These are phyloP conservation scores for Amiota minor DNA, from an alignment of 2,888 invertebrate species.

Conservation along the genomic window DNA sequence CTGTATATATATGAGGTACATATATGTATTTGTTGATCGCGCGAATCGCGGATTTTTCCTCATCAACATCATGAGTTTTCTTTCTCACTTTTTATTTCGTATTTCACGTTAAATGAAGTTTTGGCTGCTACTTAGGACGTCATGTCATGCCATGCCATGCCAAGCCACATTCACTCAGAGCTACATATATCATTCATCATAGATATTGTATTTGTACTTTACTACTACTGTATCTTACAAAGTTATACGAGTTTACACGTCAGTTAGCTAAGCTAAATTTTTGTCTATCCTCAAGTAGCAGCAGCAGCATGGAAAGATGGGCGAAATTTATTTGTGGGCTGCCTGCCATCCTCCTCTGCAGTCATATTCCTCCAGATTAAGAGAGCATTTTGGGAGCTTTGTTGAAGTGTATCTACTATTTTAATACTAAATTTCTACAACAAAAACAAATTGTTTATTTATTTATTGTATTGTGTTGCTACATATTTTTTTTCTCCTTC, in stretches of 20 bases:
- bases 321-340: neutral
- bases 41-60: constrained; percentile 8
- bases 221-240: neutral
- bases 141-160: constrained; percentile 53
- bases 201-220: neutral
- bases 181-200: neutral
- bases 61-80: neutral
- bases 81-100: constrained; percentile 12
- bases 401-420: constrained; percentile 31
- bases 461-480: constrained; percentile 43
- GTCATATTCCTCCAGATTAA: neutral
- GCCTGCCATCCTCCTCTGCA: neutral
- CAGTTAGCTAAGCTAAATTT: neutral
- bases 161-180: neutral
- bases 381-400: neutral
- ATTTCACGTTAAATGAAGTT: constrained; percentile 22
- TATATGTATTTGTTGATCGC: neutral
- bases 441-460: constrained; percentile 60
- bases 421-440: constrained; percentile 59
- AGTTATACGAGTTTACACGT: neutral
- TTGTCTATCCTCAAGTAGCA: neutral
- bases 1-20: neutral
- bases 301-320: neutral
- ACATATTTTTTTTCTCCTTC: constrained; percentile 51
- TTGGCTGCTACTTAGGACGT: constrained; percentile 59